Base-by-base conservation (phyloP, 2,888 invertebrate species). In the Theretra japonica region DNA sequence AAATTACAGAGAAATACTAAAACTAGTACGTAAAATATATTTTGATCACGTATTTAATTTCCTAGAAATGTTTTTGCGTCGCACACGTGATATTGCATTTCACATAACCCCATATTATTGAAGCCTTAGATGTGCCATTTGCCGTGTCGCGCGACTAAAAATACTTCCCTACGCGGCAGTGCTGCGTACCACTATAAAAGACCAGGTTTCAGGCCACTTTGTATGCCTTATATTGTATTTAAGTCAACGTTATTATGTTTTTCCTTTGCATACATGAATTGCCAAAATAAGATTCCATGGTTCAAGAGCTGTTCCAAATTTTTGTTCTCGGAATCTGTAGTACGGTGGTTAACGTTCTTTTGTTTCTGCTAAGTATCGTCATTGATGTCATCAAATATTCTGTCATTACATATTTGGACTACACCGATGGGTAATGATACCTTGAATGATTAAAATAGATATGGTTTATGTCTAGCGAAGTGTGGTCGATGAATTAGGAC, bases 101-200 rank as follows among this genome's bases (percentile, higher is more conserved):
- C 71, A 73, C 60, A 53, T 62, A 68, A 74, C 76, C 76, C 70
- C 74, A 71, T 73, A 71, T 74, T 70, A 72, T 71, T 69, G 85
- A 86, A 87, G 82, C 87, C 87, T 78, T 80, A 78, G 76, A 79
- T 83, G 81, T 82, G 76, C 75, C 62, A 62, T 70, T 53, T 69
- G 71, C 59, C 58, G 53, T 53, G 80, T 74, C 70, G 59, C 74
- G 73, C 74, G 72, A 81, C 78, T 84, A 82, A 81, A 82, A 81
- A 82, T 84, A 82, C 75, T 80, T 77, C 70, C 79, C 72, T 65
- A 71, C 56, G 7, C 23, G 70, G 19, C 33, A 7, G 1, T 15
- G 56, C 21, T 71, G 8, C 53, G 17, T n/a, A 15, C 53, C 19
- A 56, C 68, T 30, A 6, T 48, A 23, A 41, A 41, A 41, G 23